Evolutionary conservation across 2,888 invertebrate genomes (phyloP).

Genomic region (Eledona agricola): DNA sequence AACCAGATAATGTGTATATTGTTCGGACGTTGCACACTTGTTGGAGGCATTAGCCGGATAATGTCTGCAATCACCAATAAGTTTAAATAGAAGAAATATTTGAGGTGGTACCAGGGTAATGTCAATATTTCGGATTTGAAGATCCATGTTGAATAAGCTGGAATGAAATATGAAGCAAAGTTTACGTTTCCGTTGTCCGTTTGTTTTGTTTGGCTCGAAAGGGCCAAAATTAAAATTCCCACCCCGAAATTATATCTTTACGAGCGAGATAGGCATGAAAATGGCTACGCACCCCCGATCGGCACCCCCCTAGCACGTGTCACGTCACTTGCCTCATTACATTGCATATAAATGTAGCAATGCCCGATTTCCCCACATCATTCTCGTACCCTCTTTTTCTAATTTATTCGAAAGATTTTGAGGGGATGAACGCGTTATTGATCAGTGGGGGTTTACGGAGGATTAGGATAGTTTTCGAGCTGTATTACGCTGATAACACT

Average conservation of each 20-base stretch:
- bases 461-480: constrained; percentile 55
- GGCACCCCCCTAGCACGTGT: constrained; percentile 42
- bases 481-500: constrained; percentile 53
- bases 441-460: constrained; percentile 51
- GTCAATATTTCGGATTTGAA: no score
- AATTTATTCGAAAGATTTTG: constrained; percentile 20
- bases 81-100: no score
- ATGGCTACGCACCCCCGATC: constrained; percentile 21
- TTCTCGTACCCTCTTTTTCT: constrained; percentile 30
- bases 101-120: no score
- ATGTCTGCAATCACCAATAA: no score
- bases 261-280: constrained; percentile 30
- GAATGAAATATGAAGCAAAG: no score
- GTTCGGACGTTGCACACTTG: no score
- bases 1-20: no score
- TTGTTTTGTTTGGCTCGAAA: no score
- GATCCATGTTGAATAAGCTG: no score
- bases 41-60: no score
- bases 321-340: constrained; percentile 50
- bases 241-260: constrained; percentile 28
- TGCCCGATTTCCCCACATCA: constrained; percentile 44
- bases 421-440: constrained; percentile 46
- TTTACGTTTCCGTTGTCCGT: no score
- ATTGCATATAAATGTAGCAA: constrained; percentile 51
- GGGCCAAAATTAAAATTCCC: constrained; percentile 18